Base-by-base conservation (phyloP, 2,888 invertebrate species). In the Ommatoiulus sabulosus region DNA sequence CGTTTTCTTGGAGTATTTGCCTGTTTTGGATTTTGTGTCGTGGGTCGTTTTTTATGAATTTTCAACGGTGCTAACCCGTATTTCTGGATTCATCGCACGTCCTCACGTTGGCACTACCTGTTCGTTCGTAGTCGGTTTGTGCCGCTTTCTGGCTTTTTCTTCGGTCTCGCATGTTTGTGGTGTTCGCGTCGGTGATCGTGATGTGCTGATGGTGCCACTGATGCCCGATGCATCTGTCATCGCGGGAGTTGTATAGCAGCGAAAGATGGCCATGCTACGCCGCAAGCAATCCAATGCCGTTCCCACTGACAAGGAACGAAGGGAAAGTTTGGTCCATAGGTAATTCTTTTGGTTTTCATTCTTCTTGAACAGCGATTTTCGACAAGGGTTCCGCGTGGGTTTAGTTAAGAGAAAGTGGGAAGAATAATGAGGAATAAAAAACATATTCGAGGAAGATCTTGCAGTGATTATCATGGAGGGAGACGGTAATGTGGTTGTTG, bases 301-400 rank as follows among this genome's bases (percentile, higher is more conserved):
- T 7, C 20, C 48, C 44, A 86, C n/a, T 35, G 88, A 88, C 43
- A 88, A 88, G 57, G 88, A 88, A 24, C 48, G 88, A 35, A 44
- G 88, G 87, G 86, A 88, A 72, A 88, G 86, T 63, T 43, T 44
- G 20, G 88, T 88, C 57, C 88, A 88, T 52, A 88, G 88, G 88
- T 86, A 52, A 86, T 44, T 24, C n/a, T 88, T 86, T 12, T 0
- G 1, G 17, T 10, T 44, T 86, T 8, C 10, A n/a, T 35, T 35
- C 35, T 35, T 35, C 35, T 35, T 35, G 35, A 35, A 35, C 35
- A 35, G 35, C 35, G 35, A 35, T 35, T 35, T 35, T 35, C 35
- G 35, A 35, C 35, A 2, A 35, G 35, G 0, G 35, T 35, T 35
- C 35, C 35, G 35, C 35, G 35, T 35, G 35, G 2, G 35, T 35